Percentiles rank a stretch among this genome's conserved stretches.
Conservation (phyloP, 2,888 invertebrate genomes). For the Leucoma salicis region DNA sequence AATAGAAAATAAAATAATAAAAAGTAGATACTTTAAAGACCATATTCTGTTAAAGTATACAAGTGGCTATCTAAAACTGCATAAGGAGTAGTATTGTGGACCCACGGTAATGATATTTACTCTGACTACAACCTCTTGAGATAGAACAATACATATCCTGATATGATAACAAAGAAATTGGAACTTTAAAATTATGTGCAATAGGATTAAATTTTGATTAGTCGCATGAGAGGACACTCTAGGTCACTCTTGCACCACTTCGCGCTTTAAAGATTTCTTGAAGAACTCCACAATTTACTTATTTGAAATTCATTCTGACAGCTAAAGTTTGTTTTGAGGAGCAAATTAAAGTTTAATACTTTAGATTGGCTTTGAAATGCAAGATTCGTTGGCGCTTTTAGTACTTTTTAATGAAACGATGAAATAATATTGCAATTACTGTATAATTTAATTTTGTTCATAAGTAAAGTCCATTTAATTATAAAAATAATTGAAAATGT, state of each 20-base stretch:
- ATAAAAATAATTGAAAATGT: too few species aligned
- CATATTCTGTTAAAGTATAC: too few species aligned
- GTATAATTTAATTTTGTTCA: too few species aligned
- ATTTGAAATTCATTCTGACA: conserved; percentile 66
- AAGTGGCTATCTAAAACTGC: conserved; percentile 59
- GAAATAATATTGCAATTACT: neutral
- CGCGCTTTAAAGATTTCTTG: conserved; percentile 51
- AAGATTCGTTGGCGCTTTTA: conserved; percentile 25
- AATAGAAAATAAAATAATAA: too few species aligned
- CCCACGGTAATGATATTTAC: conserved; percentile 71
- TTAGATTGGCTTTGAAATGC: conserved; percentile 45
- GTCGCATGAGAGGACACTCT: conserved; percentile 21
- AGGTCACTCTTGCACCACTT: conserved; percentile 44
- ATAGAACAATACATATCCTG: conserved; percentile 39
- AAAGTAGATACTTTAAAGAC: too few species aligned
- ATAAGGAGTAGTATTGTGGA: conserved; percentile 60
- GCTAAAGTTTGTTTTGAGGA: conserved; percentile 50
- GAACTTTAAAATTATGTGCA: too few species aligned
- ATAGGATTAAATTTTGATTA: conserved; percentile 15
- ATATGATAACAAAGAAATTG: too few species aligned
- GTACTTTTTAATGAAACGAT: conserved; percentile 12
- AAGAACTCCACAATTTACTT: conserved; percentile 61
- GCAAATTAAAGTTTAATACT: conserved; percentile 55
- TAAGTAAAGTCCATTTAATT: too few species aligned
- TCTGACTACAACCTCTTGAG: conserved; percentile 33